Conservation (phyloP, 1,140 invertebrate genomes). For the Drosophila busckii region DNA sequence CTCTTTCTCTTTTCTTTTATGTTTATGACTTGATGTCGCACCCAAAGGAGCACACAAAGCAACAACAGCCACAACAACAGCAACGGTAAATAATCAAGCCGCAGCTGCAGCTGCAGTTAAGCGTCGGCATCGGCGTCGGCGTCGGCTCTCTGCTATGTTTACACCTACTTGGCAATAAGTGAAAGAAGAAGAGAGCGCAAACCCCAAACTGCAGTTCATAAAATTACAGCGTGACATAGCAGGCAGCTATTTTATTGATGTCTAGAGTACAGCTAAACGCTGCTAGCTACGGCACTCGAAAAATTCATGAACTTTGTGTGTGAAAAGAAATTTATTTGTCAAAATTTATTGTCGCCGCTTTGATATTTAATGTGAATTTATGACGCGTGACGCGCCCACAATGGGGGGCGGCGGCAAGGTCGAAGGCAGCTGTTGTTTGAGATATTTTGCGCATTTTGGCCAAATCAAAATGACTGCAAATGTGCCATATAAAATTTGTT, state of each 20-base stretch:
- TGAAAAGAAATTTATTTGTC: slow-evolving; percentile 55
- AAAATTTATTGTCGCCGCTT: slow-evolving; percentile 71
- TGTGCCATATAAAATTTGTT: slow-evolving; percentile 70
- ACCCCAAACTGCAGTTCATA: slow-evolving; percentile 56
- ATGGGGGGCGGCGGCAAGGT: slow-evolving; percentile 32
- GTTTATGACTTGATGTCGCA: slow-evolving; percentile 41
- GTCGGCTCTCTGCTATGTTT: slow-evolving; percentile 33
- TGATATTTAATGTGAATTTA: slow-evolving; percentile 71
- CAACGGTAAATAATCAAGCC: too few species aligned
- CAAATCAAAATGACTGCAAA: slow-evolving; percentile 74
- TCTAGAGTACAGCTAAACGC: too few species aligned
- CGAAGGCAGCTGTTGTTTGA: slow-evolving; percentile 32
- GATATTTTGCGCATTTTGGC: slow-evolving; percentile 7
- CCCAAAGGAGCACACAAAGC: not conserved
- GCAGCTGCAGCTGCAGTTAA: slow-evolving; percentile 9
- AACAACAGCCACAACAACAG: too few species aligned
- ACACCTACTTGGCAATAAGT: slow-evolving; percentile 41
- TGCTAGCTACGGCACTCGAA: too few species aligned
- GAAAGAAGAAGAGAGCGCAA: too few species aligned
- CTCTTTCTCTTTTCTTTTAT: slow-evolving; percentile 49
- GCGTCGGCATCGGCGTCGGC: not conserved
- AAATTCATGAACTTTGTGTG: too few species aligned
- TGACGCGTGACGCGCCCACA: slow-evolving; percentile 51
- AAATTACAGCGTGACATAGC: slow-evolving; percentile 21
- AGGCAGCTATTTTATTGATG: slow-evolving; percentile 22